Percentiles rank a stretch among this genome's conserved stretches.
These are phyloP conservation scores for Gari tellinella DNA, from an alignment of 2,888 invertebrate genomes.

Conservation along the genomic window DNA sequence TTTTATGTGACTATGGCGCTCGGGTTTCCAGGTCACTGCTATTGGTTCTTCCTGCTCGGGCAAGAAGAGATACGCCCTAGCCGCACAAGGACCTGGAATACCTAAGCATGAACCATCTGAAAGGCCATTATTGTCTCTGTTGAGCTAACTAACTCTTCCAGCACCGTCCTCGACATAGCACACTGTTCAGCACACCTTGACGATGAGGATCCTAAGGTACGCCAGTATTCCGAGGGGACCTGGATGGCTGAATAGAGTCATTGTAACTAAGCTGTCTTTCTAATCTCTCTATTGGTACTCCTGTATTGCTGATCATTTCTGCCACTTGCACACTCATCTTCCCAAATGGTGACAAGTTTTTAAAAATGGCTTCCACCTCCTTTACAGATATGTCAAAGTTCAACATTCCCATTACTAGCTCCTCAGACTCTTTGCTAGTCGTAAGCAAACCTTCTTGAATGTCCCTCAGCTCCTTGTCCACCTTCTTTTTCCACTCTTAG, in stretches of 20 bases:
- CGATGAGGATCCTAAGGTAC: no score
- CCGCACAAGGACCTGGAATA: no score
- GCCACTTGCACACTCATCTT: no score
- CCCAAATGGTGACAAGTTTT: background rate
- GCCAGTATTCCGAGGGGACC: background rate
- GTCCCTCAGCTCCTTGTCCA: background rate
- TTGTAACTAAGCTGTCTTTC: conserved; percentile 7
- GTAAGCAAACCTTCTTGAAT: conserved; percentile 1
- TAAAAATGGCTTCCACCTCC: conserved; percentile 11
- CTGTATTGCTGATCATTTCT: conserved; percentile 4
- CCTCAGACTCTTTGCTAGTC: no score
- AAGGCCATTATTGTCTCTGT: no score
- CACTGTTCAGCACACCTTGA: background rate
- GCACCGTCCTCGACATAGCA: no score
- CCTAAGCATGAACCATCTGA: no score
- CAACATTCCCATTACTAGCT: no score
- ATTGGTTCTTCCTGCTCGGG: background rate
- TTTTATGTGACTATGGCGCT: no score
- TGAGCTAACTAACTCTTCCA: no score
- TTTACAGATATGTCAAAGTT: conserved; percentile 3
- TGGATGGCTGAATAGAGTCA: conserved; percentile 5
- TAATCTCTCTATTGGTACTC: background rate
- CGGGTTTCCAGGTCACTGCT: no score
- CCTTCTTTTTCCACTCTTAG: background rate
- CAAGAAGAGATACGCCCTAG: no score